Evolutionary conservation across 23 tunicate species (phyloP), one percentile per base, ranked within the genome.

Genomic region (Botrylloides violaceus): DNA sequence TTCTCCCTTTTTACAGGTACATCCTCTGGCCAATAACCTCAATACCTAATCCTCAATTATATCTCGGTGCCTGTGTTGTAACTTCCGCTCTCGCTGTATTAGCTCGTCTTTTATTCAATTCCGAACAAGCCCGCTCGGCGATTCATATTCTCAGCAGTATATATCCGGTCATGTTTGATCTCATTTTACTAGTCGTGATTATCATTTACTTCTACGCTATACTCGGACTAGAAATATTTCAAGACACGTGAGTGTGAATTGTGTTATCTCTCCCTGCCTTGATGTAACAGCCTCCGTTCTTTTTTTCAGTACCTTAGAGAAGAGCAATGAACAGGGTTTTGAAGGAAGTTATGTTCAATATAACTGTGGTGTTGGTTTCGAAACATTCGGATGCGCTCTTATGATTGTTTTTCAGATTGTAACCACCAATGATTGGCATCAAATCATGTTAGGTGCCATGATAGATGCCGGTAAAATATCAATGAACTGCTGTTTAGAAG

Each of bases 361-460:
- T 73, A 88, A 74, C 9, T 93, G 98, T 70, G 86, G 83, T 2
- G 84, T 81, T 27, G 98, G 98, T 2, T 93, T 93, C 71, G 78
- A 86, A 21, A 85, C 94, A 5, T 93, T 93, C 77, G 84, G 81
- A 29, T 93, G 98, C 59, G 72, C 95, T 15, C 36, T 93, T 77
- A 66, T 93, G 34, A 81, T 93, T 9, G 88, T 80, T 2, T 86
- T 93, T 48, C 98, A 93, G 36, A 81, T 93, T 27, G 93, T 93
- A 3, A 86, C 88, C 26, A 85, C 98, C 18, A 93, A 93, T 53
- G 98, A 93, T 59, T 93, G 98, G 98, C 98, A 86, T 47, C 83
- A 86, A 58, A 93, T 93, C 37, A 93, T 93, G 98, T 49, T 85
- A 32, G 94, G 94, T 5, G 88, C 88, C 6, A 70, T 73, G 77